phyloP scores from a whole-genome alignment of 2,888 invertebrate species.

The Ceraclea dissimilis region DNA sequence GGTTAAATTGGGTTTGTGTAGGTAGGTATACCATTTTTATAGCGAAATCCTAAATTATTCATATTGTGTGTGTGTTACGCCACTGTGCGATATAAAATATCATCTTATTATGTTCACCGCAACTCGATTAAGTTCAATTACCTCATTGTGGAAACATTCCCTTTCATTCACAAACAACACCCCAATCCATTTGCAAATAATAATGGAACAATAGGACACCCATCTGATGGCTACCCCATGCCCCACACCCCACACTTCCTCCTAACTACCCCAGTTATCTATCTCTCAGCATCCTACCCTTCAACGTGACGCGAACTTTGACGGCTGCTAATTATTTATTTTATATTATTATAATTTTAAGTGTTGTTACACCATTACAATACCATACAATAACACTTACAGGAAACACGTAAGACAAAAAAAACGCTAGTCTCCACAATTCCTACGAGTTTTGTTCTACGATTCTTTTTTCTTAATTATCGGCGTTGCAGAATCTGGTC shows the following conservation, averaged over 20 bases:
- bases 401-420: too few species aligned
- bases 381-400: too few species aligned
- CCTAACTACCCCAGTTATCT: background rate
- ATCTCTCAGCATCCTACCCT: conserved; percentile 13
- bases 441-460: too few species aligned
- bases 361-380: too few species aligned
- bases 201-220: conserved; percentile 22
- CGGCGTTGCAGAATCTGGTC: too few species aligned
- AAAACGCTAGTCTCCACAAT: too few species aligned
- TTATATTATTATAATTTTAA: too few species aligned
- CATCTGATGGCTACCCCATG: background rate
- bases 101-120: conserved; percentile 13
- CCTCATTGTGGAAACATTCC: conserved; percentile 20
- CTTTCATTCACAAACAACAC: conserved; percentile 14
- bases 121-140: conserved; percentile 25
- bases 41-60: too few species aligned
- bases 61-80: background rate
- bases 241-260: background rate
- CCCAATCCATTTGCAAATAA: conserved; percentile 21
- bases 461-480: too few species aligned
- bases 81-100: conserved; percentile 11
- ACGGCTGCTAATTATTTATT: too few species aligned
- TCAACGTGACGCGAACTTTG: background rate
- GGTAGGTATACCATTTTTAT: too few species aligned
- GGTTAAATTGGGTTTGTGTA: too few species aligned